Conservation (phyloP, 2,888 invertebrate species). For the Acanthosepion esculentum region DNA sequence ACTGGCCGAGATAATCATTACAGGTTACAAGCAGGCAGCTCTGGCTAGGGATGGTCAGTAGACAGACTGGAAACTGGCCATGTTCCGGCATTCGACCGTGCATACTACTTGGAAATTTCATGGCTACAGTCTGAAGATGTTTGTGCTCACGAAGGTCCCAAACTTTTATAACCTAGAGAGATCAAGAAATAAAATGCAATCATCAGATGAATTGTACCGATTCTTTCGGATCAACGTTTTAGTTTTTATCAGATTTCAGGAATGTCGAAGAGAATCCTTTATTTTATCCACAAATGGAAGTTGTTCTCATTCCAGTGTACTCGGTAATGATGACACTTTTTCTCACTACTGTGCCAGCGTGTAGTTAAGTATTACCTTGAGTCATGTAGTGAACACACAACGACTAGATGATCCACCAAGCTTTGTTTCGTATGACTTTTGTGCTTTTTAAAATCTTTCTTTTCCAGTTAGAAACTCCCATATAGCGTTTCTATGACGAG, state of each 20-base stretch:
- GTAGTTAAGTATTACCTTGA: too few relatives aligned
- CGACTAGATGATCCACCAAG: too few relatives aligned
- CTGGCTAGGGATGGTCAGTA: conserved; percentile 64
- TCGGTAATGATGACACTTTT: too few relatives aligned
- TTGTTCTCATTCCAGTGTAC: too few relatives aligned
- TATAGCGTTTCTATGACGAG: too few relatives aligned
- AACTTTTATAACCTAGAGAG: conserved; percentile 72
- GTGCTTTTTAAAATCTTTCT: too few relatives aligned
- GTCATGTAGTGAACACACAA: too few relatives aligned
- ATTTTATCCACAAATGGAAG: too few relatives aligned
- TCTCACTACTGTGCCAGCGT: too few relatives aligned
- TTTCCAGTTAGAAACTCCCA: too few relatives aligned
- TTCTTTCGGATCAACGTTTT: background rate
- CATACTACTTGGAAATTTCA: conserved; percentile 73
- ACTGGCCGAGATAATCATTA: conserved; percentile 73
- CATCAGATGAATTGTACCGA: background rate
- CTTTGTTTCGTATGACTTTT: too few relatives aligned
- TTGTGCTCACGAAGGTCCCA: conserved; percentile 74
- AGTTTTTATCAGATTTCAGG: background rate
- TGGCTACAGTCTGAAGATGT: conserved; percentile 71
- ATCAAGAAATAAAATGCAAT: background rate
- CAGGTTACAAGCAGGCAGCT: conserved; percentile 71
- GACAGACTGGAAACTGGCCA: conserved; percentile 72
- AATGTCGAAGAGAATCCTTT: background rate
- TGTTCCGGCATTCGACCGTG: conserved; percentile 74